Evolutionary conservation across 1,140 invertebrate species (phyloP).

Genomic region (Medauroidea extradentata): DNA sequence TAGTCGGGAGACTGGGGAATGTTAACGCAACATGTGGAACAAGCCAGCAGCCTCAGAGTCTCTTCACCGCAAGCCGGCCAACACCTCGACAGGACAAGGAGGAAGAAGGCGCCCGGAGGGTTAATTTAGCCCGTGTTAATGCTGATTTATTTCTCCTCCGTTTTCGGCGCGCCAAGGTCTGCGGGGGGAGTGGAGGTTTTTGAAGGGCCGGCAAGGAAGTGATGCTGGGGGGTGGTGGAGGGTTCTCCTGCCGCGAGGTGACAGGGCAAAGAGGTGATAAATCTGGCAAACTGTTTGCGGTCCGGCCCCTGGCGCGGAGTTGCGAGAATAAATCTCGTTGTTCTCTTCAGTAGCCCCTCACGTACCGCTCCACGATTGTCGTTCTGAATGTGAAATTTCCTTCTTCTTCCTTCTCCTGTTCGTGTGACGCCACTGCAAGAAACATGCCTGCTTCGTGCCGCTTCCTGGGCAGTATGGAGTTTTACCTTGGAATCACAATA

Average conservation of each 20-base stretch:
- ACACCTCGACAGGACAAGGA: neutral
- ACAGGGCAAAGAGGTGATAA: slow-evolving; percentile 13
- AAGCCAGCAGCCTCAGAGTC: neutral
- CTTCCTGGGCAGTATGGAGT: too few relatives aligned
- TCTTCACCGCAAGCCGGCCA: neutral
- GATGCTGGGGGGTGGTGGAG: neutral
- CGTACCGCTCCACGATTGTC: too few relatives aligned
- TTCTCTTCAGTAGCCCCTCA: too few relatives aligned
- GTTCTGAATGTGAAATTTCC: too few relatives aligned
- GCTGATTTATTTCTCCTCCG: slow-evolving; percentile 14
- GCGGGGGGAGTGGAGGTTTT: neutral
- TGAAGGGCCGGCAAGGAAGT: too few relatives aligned
- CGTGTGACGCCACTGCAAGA: too few relatives aligned
- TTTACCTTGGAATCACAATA: too few relatives aligned
- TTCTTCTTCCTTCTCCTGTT: too few relatives aligned
- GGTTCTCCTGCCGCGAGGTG: neutral
- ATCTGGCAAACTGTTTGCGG: slow-evolving; percentile 2
- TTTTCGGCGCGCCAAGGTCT: neutral
- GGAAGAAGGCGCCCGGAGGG: neutral
- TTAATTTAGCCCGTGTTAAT: slow-evolving; percentile 17
- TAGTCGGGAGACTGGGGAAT: too few relatives aligned
- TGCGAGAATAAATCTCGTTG: too few relatives aligned
- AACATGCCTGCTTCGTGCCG: too few relatives aligned
- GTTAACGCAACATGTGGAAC: neutral
- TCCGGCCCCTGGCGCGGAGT: too few relatives aligned